phyloP scores from a whole-genome alignment of 2,113 vertebrate species.

The Archilochus colubris region DNA sequence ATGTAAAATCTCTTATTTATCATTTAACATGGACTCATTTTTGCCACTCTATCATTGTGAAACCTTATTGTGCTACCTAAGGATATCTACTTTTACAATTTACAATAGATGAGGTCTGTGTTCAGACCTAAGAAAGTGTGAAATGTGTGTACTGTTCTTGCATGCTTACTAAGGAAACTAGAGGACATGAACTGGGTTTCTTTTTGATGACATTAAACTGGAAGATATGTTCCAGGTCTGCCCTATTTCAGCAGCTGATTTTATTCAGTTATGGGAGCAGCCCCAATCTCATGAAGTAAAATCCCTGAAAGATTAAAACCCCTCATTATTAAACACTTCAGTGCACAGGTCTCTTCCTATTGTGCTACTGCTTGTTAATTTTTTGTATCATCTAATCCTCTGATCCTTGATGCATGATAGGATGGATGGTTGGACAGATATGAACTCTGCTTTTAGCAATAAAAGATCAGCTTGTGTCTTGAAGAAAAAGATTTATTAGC shows the following conservation, averaged over 20 bases:
- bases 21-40: neutral
- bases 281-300: neutral
- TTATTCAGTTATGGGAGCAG: neutral
- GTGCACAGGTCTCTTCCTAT: neutral
- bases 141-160: neutral
- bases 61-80: neutral
- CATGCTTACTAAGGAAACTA: accelerated
- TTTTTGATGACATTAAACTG: neutral
- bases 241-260: neutral
- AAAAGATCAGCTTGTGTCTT: neutral
- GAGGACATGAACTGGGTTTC: neutral
- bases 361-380: neutral
- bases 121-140: neutral
- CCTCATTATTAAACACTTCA: neutral
- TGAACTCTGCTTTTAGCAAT: neutral
- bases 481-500: neutral
- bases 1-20: neutral
- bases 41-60: neutral
- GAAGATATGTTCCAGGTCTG: neutral
- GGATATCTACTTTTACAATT: neutral
- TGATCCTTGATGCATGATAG: neutral
- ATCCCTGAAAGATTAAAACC: neutral
- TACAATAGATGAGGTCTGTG: neutral
- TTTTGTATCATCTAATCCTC: neutral
- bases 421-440: neutral